Conservation (phyloP, 30 jellyfish, hydroid and myxozoan genomes). For the Cassiopea andromeda region DNA sequence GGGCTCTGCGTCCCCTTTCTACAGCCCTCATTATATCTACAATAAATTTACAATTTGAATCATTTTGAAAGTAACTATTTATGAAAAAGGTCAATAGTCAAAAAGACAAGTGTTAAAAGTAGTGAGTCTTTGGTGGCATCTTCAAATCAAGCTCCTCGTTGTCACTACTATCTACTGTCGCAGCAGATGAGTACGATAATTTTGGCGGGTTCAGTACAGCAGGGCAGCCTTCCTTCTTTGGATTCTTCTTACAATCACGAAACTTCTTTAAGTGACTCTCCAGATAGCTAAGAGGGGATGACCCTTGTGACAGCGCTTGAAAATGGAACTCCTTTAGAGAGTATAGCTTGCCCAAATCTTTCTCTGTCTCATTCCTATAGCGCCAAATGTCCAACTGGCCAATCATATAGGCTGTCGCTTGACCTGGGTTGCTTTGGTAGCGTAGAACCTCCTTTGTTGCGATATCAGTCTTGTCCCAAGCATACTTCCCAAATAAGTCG, state of each 20-base stretch:
- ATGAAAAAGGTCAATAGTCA: too few relatives aligned
- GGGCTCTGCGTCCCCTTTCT: background rate
- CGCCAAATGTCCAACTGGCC: conserved; percentile 95
- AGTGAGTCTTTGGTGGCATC: conserved; percentile 31
- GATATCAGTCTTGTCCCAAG: conserved; percentile 98
- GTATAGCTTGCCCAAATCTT: conserved; percentile 63
- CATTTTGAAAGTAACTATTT: background rate
- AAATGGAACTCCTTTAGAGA: conserved; percentile 92
- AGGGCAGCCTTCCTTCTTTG: conserved; percentile 75
- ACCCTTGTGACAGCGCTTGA: conserved; percentile 90
- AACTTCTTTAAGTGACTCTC: conserved; percentile 78
- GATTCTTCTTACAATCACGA: conserved; percentile 64
- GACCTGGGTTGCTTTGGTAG: conserved; percentile 99
- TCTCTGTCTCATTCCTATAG: conserved; percentile 80
- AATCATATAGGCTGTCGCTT: conserved; percentile 98
- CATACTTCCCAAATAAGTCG: conserved; percentile 81
- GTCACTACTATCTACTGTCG: conserved; percentile 2
- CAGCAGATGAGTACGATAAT: conserved; percentile 20
- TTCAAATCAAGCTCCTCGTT: conserved; percentile 26
- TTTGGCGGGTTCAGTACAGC: conserved; percentile 80
- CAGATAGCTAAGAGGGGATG: conserved; percentile 82
- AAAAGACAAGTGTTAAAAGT: background rate
- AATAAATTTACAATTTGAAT: too few relatives aligned
- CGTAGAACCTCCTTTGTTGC: conserved; percentile 94
- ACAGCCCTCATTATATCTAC: background rate